These are phyloP conservation scores for Glaucomys volans DNA, from an alignment of 2,113 vertebrate species.

Conservation along the genomic window DNA sequence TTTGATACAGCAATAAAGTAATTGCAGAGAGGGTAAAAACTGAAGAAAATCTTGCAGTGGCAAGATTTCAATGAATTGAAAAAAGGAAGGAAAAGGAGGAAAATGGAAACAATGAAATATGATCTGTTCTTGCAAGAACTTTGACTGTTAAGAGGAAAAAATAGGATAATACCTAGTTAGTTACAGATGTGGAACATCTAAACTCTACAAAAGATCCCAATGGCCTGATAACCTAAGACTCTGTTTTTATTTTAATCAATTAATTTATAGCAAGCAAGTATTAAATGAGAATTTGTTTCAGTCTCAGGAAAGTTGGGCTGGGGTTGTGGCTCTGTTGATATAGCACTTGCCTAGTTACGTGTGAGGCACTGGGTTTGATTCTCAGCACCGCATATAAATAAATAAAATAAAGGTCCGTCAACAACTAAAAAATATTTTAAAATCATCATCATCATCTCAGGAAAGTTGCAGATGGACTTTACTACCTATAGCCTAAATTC, in stretches of 20 bases:
- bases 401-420: no score
- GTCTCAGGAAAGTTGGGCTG: background rate
- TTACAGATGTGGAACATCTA: background rate
- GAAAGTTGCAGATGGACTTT: background rate
- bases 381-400: no score
- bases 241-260: slow-evolving; percentile 35
- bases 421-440: no score
- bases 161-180: background rate
- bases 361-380: no score
- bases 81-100: slow-evolving; percentile 18
- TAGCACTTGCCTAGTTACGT: no score
- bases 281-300: background rate
- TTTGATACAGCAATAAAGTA: slow-evolving; percentile 18
- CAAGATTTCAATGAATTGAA: background rate
- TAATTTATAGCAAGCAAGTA: background rate
- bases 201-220: background rate
- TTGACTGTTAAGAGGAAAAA: background rate
- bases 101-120: slow-evolving; percentile 39
- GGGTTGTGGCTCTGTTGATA: no score
- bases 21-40: background rate
- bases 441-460: background rate
- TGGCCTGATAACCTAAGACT: background rate
- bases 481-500: background rate
- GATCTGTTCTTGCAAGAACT: slow-evolving; percentile 39
- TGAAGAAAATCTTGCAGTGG: background rate